Evolutionary conservation across 2,113 vertebrate species (phyloP), one percentile per base, ranked within the genome.

Genomic region (Crotalus tigris): DNA sequence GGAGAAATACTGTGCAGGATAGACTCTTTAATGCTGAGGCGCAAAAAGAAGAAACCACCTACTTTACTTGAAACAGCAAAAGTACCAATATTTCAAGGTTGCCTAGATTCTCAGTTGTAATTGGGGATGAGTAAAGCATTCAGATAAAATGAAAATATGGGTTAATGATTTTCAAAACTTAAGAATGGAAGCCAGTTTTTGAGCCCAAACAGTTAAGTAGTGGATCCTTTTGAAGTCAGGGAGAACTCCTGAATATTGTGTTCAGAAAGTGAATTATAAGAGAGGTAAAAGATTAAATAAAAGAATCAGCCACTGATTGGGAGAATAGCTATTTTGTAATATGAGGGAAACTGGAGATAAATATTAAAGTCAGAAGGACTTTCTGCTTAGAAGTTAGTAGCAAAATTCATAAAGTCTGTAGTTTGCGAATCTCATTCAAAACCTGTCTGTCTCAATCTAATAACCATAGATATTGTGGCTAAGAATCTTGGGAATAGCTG

Each of bases 1-100:
- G 26, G 15, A 21, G 87, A 95, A 23, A 64, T 94, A 51, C 4
- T 93, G 58, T 49, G 57, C 53, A 94, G 94, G 44, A 91, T 91
- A 69, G 33, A 94, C 1, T 1, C 61, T 49, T 92, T 93, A 10
- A 93, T 51, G 0, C 33, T 58, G 88, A 93, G 58, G 24, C 33
- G 0, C 46, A 54, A 54, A 64, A 94, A 95, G 88, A 55, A 91
- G 24, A 39, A 94, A 85, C 59, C 0, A 11, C 8, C 17, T 12
- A 51, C 57, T 0, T 1, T 85, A 69, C 9, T 3, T 1, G 9
- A 15, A 21, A 21, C 21, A 0, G 1, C 64, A 86, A 11, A 54
- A 59, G 89, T 26, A 39, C 3, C 26, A 8, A 11, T 1, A 88
- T 46, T 88, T 94, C 53, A 92, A 24, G 15, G 75, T 92, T 87